Conservation (phyloP, 2,113 vertebrate species). For the Vidua macroura region DNA sequence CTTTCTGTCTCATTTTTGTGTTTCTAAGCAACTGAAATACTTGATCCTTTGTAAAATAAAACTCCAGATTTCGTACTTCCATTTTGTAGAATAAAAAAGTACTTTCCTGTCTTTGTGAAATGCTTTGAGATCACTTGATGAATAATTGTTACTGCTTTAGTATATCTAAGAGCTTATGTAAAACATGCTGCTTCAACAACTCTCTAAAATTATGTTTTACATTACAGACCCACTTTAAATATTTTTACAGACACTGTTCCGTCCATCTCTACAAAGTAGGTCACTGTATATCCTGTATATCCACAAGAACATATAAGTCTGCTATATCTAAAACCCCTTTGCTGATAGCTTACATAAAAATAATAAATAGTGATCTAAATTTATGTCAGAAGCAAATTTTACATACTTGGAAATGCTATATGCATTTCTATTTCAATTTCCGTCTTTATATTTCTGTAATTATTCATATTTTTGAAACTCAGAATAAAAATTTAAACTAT, state of each 20-base stretch:
- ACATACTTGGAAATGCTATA: neutral
- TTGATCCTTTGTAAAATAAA: neutral
- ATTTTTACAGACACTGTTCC: neutral
- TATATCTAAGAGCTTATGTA: neutral
- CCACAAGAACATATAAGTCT: neutral
- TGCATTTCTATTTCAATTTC: neutral
- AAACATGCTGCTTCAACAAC: neutral
- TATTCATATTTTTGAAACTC: neutral
- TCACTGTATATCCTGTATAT: neutral
- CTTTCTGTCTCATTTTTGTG: neutral
- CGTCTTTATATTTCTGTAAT: neutral
- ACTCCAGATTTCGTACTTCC: neutral
- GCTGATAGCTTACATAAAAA: neutral
- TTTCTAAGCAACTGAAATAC: neutral
- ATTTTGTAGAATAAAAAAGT: neutral
- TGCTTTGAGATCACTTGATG: neutral
- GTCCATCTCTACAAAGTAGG: neutral
- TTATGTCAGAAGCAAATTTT: neutral
- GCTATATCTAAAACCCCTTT: neutral
- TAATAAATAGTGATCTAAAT: neutral
- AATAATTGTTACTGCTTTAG: neutral
- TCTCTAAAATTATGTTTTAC: neutral
- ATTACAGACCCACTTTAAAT: neutral
- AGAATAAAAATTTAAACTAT: neutral
- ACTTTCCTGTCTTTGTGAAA: neutral